phyloP scores from a whole-genome alignment of 2,888 invertebrate genomes.

The Ichneumon xanthorius region DNA sequence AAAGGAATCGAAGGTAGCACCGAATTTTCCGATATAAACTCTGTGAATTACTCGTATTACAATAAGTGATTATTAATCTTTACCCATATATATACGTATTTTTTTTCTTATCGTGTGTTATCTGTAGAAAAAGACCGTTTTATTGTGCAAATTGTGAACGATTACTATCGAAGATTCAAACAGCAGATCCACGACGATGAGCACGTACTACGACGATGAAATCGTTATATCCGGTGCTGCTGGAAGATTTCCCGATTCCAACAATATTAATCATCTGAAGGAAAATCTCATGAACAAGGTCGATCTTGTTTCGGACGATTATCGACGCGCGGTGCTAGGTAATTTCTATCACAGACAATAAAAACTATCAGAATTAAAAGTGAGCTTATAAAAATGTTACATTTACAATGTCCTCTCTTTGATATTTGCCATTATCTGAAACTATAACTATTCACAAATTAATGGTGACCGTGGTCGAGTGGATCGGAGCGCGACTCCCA shows the following conservation, averaged over 20 bases:
- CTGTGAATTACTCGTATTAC: constrained; percentile 14
- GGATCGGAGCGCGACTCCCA: too few species aligned
- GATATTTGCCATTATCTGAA: too few species aligned
- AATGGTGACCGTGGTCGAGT: too few species aligned
- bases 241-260: constrained; percentile 92
- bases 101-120: too few species aligned
- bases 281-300: constrained; percentile 91
- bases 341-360: background rate
- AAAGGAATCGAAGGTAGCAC: background rate
- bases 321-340: constrained; percentile 83
- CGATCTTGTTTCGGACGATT: constrained; percentile 88
- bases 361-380: too few species aligned
- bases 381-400: too few species aligned
- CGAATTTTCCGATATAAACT: background rate
- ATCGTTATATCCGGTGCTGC: constrained; percentile 86
- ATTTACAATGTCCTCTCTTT: too few species aligned
- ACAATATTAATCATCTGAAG: constrained; percentile 90
- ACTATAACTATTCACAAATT: too few species aligned
- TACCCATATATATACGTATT: too few species aligned
- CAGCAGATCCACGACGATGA: constrained; percentile 79
- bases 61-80: background rate
- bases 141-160: too few species aligned
- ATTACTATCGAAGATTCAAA: constrained; percentile 40
- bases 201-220: constrained; percentile 85
- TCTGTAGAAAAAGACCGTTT: background rate